Conservation (phyloP, 2,113 vertebrate genomes). For the Apistogramma diplotaenia region DNA sequence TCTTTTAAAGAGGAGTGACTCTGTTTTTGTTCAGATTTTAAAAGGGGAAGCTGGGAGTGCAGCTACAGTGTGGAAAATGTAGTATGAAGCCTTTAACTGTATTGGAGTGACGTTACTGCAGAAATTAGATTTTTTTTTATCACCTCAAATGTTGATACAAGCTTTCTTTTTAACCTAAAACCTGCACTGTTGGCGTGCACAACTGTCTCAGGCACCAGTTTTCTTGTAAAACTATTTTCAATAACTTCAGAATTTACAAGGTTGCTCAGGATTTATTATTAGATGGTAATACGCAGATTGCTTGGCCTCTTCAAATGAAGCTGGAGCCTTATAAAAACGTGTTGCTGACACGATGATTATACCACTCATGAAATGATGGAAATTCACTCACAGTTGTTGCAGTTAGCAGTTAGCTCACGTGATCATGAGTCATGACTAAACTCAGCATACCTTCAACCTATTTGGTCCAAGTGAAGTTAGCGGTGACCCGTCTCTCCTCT, state of each 20-base stretch:
- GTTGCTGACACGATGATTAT: neutral
- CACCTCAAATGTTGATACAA: neutral
- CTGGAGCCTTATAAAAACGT: neutral
- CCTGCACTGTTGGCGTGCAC: too few species aligned
- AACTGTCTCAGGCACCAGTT: neutral
- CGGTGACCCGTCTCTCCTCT: conserved; percentile 4
- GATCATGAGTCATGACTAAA: neutral
- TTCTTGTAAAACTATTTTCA: neutral
- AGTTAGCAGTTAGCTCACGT: neutral
- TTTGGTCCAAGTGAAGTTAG: neutral
- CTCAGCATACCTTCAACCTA: neutral
- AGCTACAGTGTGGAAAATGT: neutral
- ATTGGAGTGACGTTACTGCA: neutral
- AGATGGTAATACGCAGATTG: too few species aligned
- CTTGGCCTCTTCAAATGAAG: neutral
- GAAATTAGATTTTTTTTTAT: neutral
- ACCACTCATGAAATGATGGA: neutral
- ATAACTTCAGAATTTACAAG: neutral
- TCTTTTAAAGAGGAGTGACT: neutral
- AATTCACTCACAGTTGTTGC: neutral
- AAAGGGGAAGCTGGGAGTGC: neutral
- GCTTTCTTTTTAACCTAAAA: neutral
- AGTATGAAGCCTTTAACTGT: neutral
- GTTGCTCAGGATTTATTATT: neutral
- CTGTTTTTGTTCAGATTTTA: neutral